Conservation (phyloP, 2,113 vertebrate genomes). For the Erythrocercus mccallii region DNA sequence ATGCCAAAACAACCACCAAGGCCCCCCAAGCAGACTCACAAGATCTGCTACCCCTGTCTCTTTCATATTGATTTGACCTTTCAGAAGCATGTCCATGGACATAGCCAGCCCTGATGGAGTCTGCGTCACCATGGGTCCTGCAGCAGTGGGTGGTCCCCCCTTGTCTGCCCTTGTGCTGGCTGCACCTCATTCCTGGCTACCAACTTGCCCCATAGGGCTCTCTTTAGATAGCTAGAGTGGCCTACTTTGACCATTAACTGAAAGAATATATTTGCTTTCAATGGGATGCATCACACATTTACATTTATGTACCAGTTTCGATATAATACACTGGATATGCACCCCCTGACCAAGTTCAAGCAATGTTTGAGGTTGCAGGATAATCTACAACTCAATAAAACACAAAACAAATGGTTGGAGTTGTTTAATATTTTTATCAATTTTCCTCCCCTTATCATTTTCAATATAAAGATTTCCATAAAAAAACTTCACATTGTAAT, state of each 20-base stretch:
- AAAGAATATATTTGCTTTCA: background rate
- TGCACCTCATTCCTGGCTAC: background rate
- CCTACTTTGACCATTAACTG: background rate
- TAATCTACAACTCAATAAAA: background rate
- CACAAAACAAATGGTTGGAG: background rate
- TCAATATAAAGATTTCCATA: background rate
- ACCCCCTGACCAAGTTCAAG: background rate
- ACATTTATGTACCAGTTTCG: background rate
- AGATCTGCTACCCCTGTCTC: background rate
- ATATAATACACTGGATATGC: background rate
- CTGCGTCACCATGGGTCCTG: background rate
- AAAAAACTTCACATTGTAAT: background rate
- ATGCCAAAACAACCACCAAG: background rate
- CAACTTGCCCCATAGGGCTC: accelerated
- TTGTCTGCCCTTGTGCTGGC: background rate
- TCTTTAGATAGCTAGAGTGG: background rate
- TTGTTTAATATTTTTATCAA: background rate
- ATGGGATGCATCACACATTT: background rate
- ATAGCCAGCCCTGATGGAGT: background rate
- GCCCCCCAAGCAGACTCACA: accelerated
- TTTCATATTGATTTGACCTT: background rate
- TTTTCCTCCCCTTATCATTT: background rate
- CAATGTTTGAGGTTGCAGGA: background rate
- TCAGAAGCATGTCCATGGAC: background rate
- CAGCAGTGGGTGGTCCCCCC: background rate